phyloP scores from a whole-genome alignment of 2,888 invertebrate genomes.

The Drosophila robusta region DNA sequence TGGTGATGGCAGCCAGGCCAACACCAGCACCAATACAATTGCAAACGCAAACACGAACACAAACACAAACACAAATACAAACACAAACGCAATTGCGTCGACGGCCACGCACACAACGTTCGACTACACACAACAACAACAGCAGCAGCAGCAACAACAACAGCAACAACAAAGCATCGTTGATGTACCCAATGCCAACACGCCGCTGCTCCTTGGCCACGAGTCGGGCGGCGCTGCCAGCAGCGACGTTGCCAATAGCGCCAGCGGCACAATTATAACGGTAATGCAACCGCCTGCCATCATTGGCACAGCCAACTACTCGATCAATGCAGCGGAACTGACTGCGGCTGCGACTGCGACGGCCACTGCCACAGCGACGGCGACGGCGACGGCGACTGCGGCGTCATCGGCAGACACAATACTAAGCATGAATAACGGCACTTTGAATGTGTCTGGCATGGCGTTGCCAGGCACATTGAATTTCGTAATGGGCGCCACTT shows the following conservation, averaged over 20 bases:
- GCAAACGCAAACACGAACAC: constrained; percentile 2
- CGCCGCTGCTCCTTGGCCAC: constrained; percentile 70
- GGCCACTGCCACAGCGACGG: constrained; percentile 17
- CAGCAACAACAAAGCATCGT: constrained; percentile 17
- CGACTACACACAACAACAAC: constrained; percentile 33
- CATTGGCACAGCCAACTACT: constrained; percentile 12
- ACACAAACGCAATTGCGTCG: constrained; percentile 9
- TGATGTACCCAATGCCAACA: constrained; percentile 61
- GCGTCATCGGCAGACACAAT: constrained; percentile 70
- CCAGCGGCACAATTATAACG: constrained; percentile 18
- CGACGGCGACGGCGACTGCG: not conserved
- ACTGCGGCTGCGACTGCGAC: constrained; percentile 19
- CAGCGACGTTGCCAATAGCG: constrained; percentile 10
- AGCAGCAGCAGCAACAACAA: constrained; percentile 14
- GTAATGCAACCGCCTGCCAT: constrained; percentile 29
- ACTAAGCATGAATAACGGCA: constrained; percentile 58
- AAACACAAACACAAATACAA: constrained; percentile 10
- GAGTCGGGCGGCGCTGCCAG: constrained; percentile 37
- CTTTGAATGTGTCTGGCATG: constrained; percentile 34
- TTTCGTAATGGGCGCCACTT: constrained; percentile 63
- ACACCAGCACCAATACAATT: constrained; percentile 22
- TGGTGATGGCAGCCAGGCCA: constrained; percentile 62
- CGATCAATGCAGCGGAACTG: not conserved
- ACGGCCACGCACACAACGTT: constrained; percentile 21
- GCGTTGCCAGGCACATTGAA: constrained; percentile 63